Conservation (phyloP, 2,113 vertebrate species). For the Centropus bengalensis region DNA sequence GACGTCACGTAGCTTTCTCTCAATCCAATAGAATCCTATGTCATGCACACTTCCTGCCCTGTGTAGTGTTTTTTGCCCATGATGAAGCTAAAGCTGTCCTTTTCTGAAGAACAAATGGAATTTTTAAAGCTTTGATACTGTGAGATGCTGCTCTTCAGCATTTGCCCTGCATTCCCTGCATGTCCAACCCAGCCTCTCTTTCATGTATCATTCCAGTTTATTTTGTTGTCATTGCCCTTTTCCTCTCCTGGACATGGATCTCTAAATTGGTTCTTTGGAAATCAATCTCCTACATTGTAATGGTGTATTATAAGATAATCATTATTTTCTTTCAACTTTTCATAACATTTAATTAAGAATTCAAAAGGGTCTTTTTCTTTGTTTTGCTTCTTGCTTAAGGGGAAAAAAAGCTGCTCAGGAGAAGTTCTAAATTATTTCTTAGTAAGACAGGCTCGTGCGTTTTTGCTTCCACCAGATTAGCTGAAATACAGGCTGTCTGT, state of each 20-base stretch:
- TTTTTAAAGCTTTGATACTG: background rate
- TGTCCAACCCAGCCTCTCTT: background rate
- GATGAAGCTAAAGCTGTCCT: background rate
- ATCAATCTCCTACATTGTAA: background rate
- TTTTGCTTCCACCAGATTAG: slow-evolving; percentile 60
- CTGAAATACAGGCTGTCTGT: slow-evolving; percentile 46
- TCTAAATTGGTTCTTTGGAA: slow-evolving; percentile 26
- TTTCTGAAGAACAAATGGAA: background rate
- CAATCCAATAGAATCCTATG: background rate
- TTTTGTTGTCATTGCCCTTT: slow-evolving; percentile 1
- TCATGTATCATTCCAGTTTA: background rate
- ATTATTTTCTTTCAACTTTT: slow-evolving; percentile 40
- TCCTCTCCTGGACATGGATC: background rate
- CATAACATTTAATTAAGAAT: slow-evolving; percentile 63
- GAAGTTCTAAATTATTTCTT: slow-evolving; percentile 60
- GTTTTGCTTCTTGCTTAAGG: slow-evolving; percentile 54
- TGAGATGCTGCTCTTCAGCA: background rate
- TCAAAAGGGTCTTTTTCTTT: slow-evolving; percentile 31
- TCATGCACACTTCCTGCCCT: background rate
- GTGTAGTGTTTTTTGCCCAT: background rate
- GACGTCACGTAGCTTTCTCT: background rate
- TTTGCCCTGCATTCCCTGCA: background rate
- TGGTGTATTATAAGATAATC: slow-evolving; percentile 5
- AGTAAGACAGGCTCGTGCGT: background rate
- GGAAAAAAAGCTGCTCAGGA: background rate